phyloP scores from a whole-genome alignment of 2,888 invertebrate species.

The Stratiomys singularior region DNA sequence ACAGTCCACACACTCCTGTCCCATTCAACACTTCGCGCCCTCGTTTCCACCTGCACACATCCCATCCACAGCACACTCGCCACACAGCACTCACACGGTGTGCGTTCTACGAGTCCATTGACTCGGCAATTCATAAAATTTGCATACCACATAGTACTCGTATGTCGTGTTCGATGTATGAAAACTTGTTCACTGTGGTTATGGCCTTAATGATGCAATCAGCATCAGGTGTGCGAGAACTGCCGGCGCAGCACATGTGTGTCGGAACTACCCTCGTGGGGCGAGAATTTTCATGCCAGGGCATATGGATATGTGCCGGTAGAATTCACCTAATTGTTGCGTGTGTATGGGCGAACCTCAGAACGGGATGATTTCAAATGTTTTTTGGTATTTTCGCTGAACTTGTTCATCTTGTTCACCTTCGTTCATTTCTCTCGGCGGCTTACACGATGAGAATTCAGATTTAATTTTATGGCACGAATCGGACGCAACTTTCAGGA shows the following conservation, averaged over 20 bases:
- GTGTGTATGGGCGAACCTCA: too few relatives aligned
- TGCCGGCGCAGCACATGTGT: neutral
- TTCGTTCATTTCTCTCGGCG: too few relatives aligned
- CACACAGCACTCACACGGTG: neutral
- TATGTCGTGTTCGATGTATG: neutral
- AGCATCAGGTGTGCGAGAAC: neutral
- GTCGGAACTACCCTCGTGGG: too few relatives aligned
- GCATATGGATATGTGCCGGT: too few relatives aligned
- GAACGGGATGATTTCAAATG: too few relatives aligned
- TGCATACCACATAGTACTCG: conserved; percentile 25
- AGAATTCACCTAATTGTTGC: too few relatives aligned
- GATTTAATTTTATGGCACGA: too few relatives aligned
- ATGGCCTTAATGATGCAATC: conserved; percentile 34
- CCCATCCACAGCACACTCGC: neutral
- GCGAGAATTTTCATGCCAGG: too few relatives aligned
- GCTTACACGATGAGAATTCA: too few relatives aligned
- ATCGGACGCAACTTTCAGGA: too few relatives aligned
- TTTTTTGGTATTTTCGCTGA: too few relatives aligned
- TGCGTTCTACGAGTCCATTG: conserved; percentile 29
- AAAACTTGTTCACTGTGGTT: neutral
- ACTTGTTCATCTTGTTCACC: too few relatives aligned
- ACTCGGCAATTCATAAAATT: conserved; percentile 35
- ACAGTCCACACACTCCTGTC: neutral
- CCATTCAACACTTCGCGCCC: neutral
- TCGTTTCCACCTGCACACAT: neutral